Evolutionary conservation across 2,797 vertebrate genomes (phyloP), one percentile per base, ranked within the genome.

Genomic region (Sciaenops ocellatus): DNA sequence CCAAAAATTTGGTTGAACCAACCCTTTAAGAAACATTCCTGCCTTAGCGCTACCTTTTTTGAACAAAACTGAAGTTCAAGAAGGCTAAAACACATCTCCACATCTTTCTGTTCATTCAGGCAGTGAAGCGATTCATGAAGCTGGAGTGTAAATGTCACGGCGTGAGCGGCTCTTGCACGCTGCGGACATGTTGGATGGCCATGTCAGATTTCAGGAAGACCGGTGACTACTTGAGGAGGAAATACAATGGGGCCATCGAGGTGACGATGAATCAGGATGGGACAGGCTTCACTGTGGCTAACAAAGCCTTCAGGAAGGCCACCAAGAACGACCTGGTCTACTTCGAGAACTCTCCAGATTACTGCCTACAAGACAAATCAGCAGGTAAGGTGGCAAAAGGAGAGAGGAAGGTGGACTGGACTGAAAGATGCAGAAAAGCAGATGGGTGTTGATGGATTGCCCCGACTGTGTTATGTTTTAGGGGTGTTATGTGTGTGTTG

Each of bases 61-160:
- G 0, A 55, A 76, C 4, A 68, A 10, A 63, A 71, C 13, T 4
- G n/a, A 46, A 65, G 28, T 24, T 59, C 12, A 78, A 22, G 1
- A 59, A 57, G 2, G 24, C 18, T 69, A 5, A 57, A 75, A 62
- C 7, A 65, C 15, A 60, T 46, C 34, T 51, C 18, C 22, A 34
- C 30, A 22, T 78, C 63, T 82, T 55, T 73, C n/a, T 64, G 1
- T 66, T 18, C 28, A 16, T 69, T 15, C 84, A 99, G 98, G 98
- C 98, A 50, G 98, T 99, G 86, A 97, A 98, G 82, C 96, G 97
- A n/a, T 99, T 99, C 92, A 96, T 99, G 96, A 98, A 99, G 94
- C 95, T 98, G 90, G 98, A 99, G 90, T 99, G 98, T 90, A 99
- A 99, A 90, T 99, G 98, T 87, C 98, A 99, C 0, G 98, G 98